Base-by-base conservation (phyloP, 1,140 invertebrate genomes). In the Babylonia areolata region DNA sequence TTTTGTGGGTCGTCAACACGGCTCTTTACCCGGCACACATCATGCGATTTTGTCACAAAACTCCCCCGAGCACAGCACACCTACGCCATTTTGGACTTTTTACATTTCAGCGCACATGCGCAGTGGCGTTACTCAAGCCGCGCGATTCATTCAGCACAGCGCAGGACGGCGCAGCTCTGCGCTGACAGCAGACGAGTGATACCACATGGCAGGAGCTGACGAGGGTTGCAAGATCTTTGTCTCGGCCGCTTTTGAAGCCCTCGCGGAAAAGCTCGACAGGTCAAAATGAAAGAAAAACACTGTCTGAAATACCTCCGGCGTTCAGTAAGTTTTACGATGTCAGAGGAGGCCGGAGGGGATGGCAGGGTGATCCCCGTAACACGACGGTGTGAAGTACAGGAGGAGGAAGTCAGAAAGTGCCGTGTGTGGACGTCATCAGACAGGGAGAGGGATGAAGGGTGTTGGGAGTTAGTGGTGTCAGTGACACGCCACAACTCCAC, bases 11-110 rank as follows among this genome's bases (percentile, higher is more conserved):
- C 40, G 69, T 46, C 77, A 12, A 80, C 80, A 54, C 78, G 39
- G n/a, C 40, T 40, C 33, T 51, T n/a, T 81, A 54, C 54, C 84
- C 69, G 64, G 75, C 42, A 54, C 42, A 40, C 78, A 69, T 64
- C 77, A 81, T 37, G 42, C 28, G 33, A 17, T 81, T 51, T 79
- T 6, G 40, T 69, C 81, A 33, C 31, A 73, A 58, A 33, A 31
- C 35, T 46, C 82, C 33, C 23, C 33, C 46, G 85, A 64, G 46
- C 31, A 83, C 28, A 28, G n/a, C 40, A 77, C 42, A 37, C 35
- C 84, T 81, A 85, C 71, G 54, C 84, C 75, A 84, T 69, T 73
- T 84, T 84, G 82, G 82, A 84, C 64, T 69, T 73, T 42, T 73
- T 42, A 84, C 64, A 40, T 71, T 64, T 69, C 51, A 58, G 51